These are phyloP conservation scores for Adoxophyes honmai DNA, from an alignment of 1,140 invertebrate species.

Conservation along the genomic window DNA sequence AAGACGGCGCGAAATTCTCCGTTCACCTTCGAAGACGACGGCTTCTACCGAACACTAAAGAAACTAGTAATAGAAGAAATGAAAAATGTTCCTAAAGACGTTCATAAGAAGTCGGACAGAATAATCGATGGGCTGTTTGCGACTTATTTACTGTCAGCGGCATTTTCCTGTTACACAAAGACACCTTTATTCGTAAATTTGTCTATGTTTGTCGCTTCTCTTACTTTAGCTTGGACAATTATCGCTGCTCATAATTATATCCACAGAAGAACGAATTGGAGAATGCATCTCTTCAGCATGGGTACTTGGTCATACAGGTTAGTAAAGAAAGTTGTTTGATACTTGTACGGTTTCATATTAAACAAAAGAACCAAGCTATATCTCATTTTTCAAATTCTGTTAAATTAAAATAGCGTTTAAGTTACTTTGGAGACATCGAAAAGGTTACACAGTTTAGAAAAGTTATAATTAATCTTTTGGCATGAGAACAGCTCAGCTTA, in stretches of 20 bases:
- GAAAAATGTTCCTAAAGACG: slow-evolving; percentile 50
- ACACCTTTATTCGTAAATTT: slow-evolving; percentile 40
- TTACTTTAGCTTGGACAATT: slow-evolving; percentile 78
- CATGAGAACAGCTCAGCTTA: too few relatives aligned
- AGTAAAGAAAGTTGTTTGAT: slow-evolving; percentile 1
- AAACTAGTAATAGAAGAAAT: slow-evolving; percentile 76
- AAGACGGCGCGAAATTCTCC: slow-evolving; percentile 78
- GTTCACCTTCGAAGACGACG: slow-evolving; percentile 83
- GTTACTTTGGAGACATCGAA: too few relatives aligned
- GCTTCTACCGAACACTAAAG: slow-evolving; percentile 84
- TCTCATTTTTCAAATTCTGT: too few relatives aligned
- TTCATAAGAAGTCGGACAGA: slow-evolving; percentile 30
- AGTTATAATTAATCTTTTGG: too few relatives aligned
- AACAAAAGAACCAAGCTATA: too few relatives aligned
- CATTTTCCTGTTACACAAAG: slow-evolving; percentile 41
- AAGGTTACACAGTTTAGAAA: too few relatives aligned
- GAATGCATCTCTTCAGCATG: slow-evolving; percentile 89
- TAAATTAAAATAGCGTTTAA: too few relatives aligned
- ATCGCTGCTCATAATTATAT: slow-evolving; percentile 89
- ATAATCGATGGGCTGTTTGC: slow-evolving; percentile 52
- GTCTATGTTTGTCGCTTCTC: slow-evolving; percentile 45
- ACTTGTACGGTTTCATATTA: too few relatives aligned
- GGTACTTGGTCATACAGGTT: slow-evolving; percentile 81
- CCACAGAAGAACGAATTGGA: slow-evolving; percentile 87
- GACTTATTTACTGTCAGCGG: slow-evolving; percentile 36